phyloP scores from a whole-genome alignment of 2,113 vertebrate species.

The Caracal caracal region DNA sequence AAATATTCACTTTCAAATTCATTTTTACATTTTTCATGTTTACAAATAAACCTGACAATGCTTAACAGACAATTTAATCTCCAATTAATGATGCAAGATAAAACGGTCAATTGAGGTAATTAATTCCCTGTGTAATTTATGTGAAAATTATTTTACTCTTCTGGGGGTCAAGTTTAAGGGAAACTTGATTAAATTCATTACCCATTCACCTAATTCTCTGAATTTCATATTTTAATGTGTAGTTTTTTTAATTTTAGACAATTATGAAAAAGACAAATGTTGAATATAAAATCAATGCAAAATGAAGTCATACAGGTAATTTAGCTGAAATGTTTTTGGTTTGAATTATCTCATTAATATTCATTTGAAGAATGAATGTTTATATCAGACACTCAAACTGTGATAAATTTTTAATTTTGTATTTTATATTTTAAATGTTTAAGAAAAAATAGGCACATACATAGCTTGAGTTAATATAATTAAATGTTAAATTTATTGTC shows the following conservation, averaged over 20 bases:
- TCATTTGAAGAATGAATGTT: background rate
- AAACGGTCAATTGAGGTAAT: background rate
- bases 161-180: background rate
- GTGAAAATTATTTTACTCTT: background rate
- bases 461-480: background rate
- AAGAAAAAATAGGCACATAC: background rate
- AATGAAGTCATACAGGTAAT: background rate
- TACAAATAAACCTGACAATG: background rate
- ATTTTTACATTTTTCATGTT: background rate
- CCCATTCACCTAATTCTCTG: background rate
- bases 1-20: background rate
- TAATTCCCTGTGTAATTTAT: background rate
- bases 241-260: background rate
- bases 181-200: background rate
- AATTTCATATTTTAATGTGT: background rate
- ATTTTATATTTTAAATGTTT: background rate
- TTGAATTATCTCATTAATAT: slow-evolving; percentile 31
- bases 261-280: background rate
- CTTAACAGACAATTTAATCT: background rate
- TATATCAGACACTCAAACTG: background rate
- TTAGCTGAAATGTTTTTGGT: background rate
- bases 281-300: background rate
- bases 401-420: background rate
- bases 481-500: background rate
- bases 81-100: background rate